These are phyloP conservation scores for Erythrolamprus reginae DNA, from an alignment of 2,113 vertebrate genomes.

Conservation along the genomic window DNA sequence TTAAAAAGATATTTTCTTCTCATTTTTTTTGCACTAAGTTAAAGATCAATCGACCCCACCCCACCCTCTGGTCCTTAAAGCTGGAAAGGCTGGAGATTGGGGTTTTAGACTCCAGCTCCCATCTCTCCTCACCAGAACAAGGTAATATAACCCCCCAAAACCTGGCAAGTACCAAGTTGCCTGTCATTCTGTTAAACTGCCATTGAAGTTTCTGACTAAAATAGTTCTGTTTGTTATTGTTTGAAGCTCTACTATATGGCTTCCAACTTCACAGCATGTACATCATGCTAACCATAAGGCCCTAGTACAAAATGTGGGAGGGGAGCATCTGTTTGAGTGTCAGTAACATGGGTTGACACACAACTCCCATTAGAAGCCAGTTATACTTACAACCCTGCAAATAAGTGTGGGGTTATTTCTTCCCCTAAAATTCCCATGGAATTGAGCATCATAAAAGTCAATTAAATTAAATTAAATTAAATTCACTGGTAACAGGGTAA, in stretches of 20 bases:
- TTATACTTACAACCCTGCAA: constrained; percentile 13
- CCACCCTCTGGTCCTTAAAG: not conserved
- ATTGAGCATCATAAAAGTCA: too few relatives aligned
- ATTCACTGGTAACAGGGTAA: constrained; percentile 3
- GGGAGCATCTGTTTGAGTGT: not conserved
- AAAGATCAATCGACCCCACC: not conserved
- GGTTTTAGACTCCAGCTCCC: not conserved
- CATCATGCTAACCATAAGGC: not conserved
- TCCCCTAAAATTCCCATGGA: not conserved
- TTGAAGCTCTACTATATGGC: not conserved
- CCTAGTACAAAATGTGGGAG: not conserved
- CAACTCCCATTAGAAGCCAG: constrained; percentile 2
- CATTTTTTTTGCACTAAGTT: not conserved
- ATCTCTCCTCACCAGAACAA: not conserved
- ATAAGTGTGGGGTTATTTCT: not conserved
- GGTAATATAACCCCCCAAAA: not conserved
- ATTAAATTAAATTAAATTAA: too few relatives aligned
- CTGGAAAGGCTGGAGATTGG: not conserved
- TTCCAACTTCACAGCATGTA: fast-evolving
- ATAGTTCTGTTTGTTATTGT: not conserved
- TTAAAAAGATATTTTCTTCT: not conserved
- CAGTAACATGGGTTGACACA: not conserved
- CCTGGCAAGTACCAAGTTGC: not conserved
- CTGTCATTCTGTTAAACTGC: not conserved
- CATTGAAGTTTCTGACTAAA: not conserved